A percentile compares a stretch with the other conserved stretches of the same genome.
Evolutionary conservation across 2,797 vertebrate species (phyloP).

Genomic region (Nothura maculosa): DNA sequence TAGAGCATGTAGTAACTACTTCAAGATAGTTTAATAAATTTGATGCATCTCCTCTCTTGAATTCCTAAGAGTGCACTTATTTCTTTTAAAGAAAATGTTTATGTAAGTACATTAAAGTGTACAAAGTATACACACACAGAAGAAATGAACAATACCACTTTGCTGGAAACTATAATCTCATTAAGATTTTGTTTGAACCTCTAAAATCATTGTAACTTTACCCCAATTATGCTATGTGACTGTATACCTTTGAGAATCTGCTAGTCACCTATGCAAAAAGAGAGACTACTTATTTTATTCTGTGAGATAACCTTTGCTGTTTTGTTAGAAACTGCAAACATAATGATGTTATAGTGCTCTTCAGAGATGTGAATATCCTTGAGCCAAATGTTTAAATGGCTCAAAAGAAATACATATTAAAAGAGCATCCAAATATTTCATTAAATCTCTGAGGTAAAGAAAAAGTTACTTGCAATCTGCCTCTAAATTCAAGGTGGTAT

Average conservation of each 20-base stretch:
- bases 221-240: not conserved
- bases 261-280: not conserved
- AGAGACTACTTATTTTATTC: not conserved
- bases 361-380: not conserved
- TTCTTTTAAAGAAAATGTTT: not conserved
- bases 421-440: not conserved
- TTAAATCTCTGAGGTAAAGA: not conserved
- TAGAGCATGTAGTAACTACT: not conserved
- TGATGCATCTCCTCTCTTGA: not conserved
- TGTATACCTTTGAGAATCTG: not conserved
- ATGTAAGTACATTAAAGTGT: not conserved
- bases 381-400: not conserved
- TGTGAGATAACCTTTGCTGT: not conserved
- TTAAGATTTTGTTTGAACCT: slow-evolving; percentile 13
- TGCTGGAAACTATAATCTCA: not conserved
- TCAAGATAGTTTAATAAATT: not conserved
- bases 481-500: not conserved
- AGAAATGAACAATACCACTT: not conserved
- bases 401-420: not conserved
- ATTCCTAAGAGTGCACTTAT: not conserved
- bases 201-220: not conserved
- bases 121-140: too few relatives aligned
- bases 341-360: not conserved
- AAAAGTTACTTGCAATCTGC: not conserved
- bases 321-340: not conserved